Conservation (phyloP, 2,888 invertebrate species). For the Sphaerophoria rueppellii region DNA sequence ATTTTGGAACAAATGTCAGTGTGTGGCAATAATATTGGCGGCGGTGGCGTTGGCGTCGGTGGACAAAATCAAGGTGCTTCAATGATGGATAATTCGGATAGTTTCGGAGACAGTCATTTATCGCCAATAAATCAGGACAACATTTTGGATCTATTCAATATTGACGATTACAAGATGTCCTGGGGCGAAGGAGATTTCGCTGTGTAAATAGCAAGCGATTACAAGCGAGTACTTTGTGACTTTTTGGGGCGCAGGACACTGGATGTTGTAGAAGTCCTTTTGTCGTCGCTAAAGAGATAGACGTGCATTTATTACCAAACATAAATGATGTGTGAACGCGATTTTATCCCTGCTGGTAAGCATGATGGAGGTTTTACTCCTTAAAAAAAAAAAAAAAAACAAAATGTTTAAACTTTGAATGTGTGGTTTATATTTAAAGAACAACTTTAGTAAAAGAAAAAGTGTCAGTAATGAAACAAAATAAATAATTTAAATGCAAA, state of each 20-base stretch:
- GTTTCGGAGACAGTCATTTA: constrained; percentile 75
- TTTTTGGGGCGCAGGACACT: not conserved
- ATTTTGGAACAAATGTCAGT: constrained; percentile 66
- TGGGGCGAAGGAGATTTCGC: constrained; percentile 82
- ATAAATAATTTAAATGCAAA: constrained; percentile 53
- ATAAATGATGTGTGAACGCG: constrained; percentile 37
- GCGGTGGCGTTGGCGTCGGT: constrained; percentile 5
- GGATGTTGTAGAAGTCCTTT: not conserved
- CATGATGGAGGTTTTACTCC: constrained; percentile 21
- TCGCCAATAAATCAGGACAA: constrained; percentile 76
- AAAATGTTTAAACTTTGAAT: constrained; percentile 19
- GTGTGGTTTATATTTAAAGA: constrained; percentile 35
- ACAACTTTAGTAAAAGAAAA: constrained; percentile 23
- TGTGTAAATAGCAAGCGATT: constrained; percentile 75
- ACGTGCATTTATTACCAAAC: constrained; percentile 54
- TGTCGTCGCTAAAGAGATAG: not conserved
- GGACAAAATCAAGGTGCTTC: constrained; percentile 61
- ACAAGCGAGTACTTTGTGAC: too few species aligned
- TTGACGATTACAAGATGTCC: constrained; percentile 82
- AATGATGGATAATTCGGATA: constrained; percentile 70
- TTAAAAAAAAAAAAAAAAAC: not conserved
- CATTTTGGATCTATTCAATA: constrained; percentile 81
- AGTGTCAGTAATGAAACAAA: constrained; percentile 49
- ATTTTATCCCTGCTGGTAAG: not conserved
- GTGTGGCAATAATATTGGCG: constrained; percentile 28